Base-by-base conservation (phyloP, 2,888 invertebrate genomes). In the Pecten maximus region DNA sequence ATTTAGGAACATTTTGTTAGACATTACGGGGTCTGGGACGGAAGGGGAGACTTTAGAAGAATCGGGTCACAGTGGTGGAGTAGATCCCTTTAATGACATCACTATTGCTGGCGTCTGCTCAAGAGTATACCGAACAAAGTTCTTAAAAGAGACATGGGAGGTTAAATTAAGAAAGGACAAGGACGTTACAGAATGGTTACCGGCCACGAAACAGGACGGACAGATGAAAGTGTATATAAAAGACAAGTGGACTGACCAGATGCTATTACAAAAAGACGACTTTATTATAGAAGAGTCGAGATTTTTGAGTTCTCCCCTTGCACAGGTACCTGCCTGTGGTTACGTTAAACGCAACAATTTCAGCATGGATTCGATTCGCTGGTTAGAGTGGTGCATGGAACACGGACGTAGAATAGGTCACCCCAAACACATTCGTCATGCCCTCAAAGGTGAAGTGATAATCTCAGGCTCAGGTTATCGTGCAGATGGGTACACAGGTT, bases 41-140 rank as follows among this genome's bases (percentile, higher is more conserved):
- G 44, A 48, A 48, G 28, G 6, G 60, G 44, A 48, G 48, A 86
- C 88, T n/a, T n/a, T n/a, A n/a, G n/a, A n/a, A n/a, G n/a, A n/a
- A n/a, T n/a, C n/a, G n/a, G n/a, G n/a, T n/a, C n/a, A n/a, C n/a
- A n/a, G n/a, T 40, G 88, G 88, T 3, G 90, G 90, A 28, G 88
- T 93, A 28, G 92, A 92, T 87, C 90, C 91, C 16, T 91, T 92
- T 40, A 50, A 91, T 89, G 88, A 87, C 2, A 88, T 91, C 16
- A 92, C 92, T 3, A 92, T 92, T 40, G 92, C 93, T 0, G 89
- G 91, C 8, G 91, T 92, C 2, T 92, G 93, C 40, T 91, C 92
- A 89, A 90, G 91, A n/a, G 89, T 92, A 0, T 93, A 39, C 48
- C 92, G 89, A 50, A 91, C 91, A 16, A 92, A 91, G 50, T 92